These are phyloP conservation scores for Leucophenga maculata DNA, from an alignment of 2,888 invertebrate species.

Conservation along the genomic window DNA sequence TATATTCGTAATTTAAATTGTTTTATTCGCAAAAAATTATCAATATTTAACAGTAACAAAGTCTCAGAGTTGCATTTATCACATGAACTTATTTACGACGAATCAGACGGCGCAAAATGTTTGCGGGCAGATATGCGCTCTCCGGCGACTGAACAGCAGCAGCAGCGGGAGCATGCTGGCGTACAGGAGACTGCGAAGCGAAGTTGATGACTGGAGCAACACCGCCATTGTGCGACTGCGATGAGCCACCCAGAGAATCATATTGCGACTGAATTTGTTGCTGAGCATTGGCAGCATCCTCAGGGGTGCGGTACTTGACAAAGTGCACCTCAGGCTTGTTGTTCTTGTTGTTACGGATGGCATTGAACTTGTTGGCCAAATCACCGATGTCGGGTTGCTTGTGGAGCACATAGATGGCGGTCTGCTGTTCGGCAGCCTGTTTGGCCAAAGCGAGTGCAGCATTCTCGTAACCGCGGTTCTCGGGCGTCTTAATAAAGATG, in stretches of 20 bases:
- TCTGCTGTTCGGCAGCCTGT: constrained; percentile 61
- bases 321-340: constrained; percentile 61
- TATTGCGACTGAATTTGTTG: constrained; percentile 60
- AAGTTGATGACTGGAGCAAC: constrained; percentile 64
- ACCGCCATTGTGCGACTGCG: constrained; percentile 54
- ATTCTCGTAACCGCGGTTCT: constrained; percentile 60
- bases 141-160: constrained; percentile 43
- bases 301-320: constrained; percentile 62
- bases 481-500: constrained; percentile 62
- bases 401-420: constrained; percentile 62
- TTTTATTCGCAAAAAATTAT: constrained; percentile 37
- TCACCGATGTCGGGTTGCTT: constrained; percentile 60
- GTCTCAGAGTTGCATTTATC: constrained; percentile 30
- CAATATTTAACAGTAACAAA: constrained; percentile 32
- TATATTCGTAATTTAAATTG: neutral
- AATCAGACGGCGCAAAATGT: constrained; percentile 57
- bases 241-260: constrained; percentile 54
- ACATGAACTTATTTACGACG: constrained; percentile 33
- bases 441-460: constrained; percentile 62
- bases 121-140: constrained; percentile 55
- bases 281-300: constrained; percentile 63
- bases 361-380: constrained; percentile 59
- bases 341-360: constrained; percentile 52
- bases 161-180: constrained; percentile 19
- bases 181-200: constrained; percentile 52